Evolutionary conservation across 30 jellyfish, hydroid and myxozoan genomes (phyloP), one percentile per base, ranked within the genome.

Genomic region (Pelagia noctiluca): DNA sequence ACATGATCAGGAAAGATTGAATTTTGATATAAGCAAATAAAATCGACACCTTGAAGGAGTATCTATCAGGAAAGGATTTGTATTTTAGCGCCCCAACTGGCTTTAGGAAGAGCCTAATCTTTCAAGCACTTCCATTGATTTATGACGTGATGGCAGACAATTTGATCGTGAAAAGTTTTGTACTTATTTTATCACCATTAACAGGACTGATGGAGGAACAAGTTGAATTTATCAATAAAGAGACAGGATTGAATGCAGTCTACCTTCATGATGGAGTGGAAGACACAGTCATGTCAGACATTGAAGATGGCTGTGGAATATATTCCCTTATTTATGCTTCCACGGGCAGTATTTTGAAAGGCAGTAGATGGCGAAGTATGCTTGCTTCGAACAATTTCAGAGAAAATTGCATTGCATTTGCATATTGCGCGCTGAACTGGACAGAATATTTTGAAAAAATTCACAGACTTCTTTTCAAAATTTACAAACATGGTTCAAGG

Each of bases 21-120:
- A n/a, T n/a, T n/a, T n/a, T n/a, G n/a, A n/a, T n/a, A n/a, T n/a
- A n/a, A n/a, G n/a, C n/a, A n/a, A n/a, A n/a, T n/a, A n/a, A n/a
- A n/a, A n/a, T n/a, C n/a, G n/a, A n/a, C n/a, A n/a, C 57, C 57
- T 42, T 42, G 57, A 42, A 42, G 57, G 57, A 8, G 57, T 42
- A 42, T 42, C 57, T 42, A 21, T 42, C 57, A 42, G 85, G 85
- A 37, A 72, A 36, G 65, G 88, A 76, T 60, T 37, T 78, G 50
- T 78, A 57, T 33, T 50, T 76, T n/a, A 57, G 88, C 38, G 61
- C 77, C 28, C 65, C 71, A 23, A 76, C 88, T 25, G 88, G 88
- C 25, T 50, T 32, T 54, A 80, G 88, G 48, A 76, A 76, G 63
- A 31, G 71, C 53, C 37, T 76, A 21, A 34, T 76, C 21, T 76